Evolutionary conservation across 2,888 invertebrate species (phyloP), one percentile per base, ranked within the genome.

Genomic region (Drosophila putrida): DNA sequence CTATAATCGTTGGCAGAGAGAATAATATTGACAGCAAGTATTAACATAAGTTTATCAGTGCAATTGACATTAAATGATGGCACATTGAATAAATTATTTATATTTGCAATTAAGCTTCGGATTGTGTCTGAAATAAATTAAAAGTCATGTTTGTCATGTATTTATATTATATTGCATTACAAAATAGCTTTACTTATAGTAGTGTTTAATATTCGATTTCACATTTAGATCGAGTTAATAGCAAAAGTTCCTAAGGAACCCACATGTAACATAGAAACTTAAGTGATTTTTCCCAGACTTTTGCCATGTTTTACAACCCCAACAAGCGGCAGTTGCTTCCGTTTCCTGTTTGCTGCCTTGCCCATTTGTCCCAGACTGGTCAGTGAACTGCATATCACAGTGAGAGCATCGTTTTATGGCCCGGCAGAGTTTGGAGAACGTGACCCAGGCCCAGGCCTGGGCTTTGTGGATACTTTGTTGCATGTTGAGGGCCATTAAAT

Each of bases 401-500:
- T 44, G 47, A 58, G 54, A 74, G 58, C 71, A 74, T 67, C 51
- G 41, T 54, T 75, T 70, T 38, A 46, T 27, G 2, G 31, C 5
- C 20, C 10, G 15, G 25, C 15, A 35, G 13, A 28, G 11, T 8
- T 27, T 39, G 31, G 6, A 46, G 20, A 31, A 25, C 31, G 57
- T 38, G 46, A 20, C 41, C 28, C n/a, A n/a, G n/a, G n/a, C n/a
- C n/a, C n/a, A n/a, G n/a, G n/a, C n/a, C 36, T 44, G 28, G 15
- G 11, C 51, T 36, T 13, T 13, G 20, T 10, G 8, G 6, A 11
- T 41, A 50, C 43, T 57, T 50, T 71, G 77, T 88, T 85, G 88
- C 88, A 82, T 88, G 82, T 75, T 62, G 53, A 54, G 39, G 10
- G 58, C 55, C 64, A 64, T 67, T 85, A 82, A 75, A 82, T 85